These are phyloP conservation scores for Oscheius myriophilus DNA, from an alignment of 2,888 invertebrate species.

Conservation along the genomic window DNA sequence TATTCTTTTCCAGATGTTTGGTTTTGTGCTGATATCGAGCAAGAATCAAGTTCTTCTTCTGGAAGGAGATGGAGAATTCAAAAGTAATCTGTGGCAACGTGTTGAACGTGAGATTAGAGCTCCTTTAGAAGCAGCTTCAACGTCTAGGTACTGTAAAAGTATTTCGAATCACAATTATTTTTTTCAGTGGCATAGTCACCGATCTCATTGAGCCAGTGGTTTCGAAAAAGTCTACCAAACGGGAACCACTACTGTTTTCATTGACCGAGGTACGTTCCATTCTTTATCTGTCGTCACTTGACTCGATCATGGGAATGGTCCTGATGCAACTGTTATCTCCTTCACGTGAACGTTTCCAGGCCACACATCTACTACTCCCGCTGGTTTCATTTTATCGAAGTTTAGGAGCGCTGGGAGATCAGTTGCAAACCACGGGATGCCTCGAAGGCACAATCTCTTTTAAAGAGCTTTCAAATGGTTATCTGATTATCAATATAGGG, in stretches of 20 bases:
- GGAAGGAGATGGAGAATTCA: slow-evolving; percentile 13
- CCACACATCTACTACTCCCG: slow-evolving; percentile 21
- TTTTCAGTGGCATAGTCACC: slow-evolving; percentile 19
- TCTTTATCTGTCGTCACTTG: slow-evolving; percentile 2
- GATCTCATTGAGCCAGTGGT: slow-evolving; percentile 5
- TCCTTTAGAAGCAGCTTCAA: slow-evolving; percentile 11
- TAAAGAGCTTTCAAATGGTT: background rate
- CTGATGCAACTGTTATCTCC: too few species aligned
- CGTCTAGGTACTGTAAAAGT: slow-evolving; percentile 8
- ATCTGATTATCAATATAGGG: slow-evolving; percentile 10
- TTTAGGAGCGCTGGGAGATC: slow-evolving; percentile 10
- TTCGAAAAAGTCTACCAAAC: slow-evolving; percentile 9
- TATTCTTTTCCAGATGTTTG: slow-evolving; percentile 11
- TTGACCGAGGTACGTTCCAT: slow-evolving; percentile 14
- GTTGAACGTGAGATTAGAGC: slow-evolving; percentile 16
- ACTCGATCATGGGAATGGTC: slow-evolving; percentile 15
- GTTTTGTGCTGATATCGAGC: slow-evolving; percentile 21
- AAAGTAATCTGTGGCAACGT: slow-evolving; percentile 2
- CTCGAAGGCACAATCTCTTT: slow-evolving; percentile 5
- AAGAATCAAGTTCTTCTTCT: slow-evolving; percentile 15
- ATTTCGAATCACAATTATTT: background rate
- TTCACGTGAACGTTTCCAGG: slow-evolving; percentile 10
- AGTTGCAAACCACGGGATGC: slow-evolving; percentile 5
- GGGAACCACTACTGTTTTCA: background rate
- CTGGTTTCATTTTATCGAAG: slow-evolving; percentile 19